Conservation (phyloP, 2,888 invertebrate species). For the Heteromyza rotundicornis region DNA sequence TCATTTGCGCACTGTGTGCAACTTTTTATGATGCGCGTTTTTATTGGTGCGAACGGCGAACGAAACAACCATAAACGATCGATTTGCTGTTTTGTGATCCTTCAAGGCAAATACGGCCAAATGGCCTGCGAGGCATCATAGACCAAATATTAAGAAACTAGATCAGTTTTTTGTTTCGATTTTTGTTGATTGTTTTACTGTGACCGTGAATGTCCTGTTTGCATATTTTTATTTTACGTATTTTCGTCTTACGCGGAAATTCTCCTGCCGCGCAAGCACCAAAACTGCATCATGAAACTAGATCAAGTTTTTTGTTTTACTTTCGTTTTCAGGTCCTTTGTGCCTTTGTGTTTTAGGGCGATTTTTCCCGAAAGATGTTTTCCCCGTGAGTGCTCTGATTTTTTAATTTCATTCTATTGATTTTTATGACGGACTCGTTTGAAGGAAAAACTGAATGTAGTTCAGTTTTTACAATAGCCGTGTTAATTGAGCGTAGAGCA, state of each 20-base stretch:
- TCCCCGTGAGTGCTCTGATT: conserved; percentile 46
- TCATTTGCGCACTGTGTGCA: conserved; percentile 4
- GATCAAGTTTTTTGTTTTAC: conserved; percentile 57
- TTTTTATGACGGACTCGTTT: conserved; percentile 36
- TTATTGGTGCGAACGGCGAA: conserved; percentile 42
- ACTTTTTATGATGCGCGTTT: conserved; percentile 34
- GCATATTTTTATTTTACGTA: conserved; percentile 50
- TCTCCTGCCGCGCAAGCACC: conserved; percentile 43
- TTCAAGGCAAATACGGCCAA: conserved; percentile 7
- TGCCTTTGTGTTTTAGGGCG: conserved; percentile 38
- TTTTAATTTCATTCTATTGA: conserved; percentile 47
- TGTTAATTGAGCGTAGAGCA: conserved; percentile 1
- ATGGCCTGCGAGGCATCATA: conserved; percentile 30
- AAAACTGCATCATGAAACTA: conserved; percentile 50
- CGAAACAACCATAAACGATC: conserved; percentile 38
- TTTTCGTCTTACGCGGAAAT: conserved; percentile 30
- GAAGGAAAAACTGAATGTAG: conserved; percentile 12
- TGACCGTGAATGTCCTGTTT: conserved; percentile 6
- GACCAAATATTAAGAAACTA: conserved; percentile 40
- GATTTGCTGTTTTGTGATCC: too few species aligned
- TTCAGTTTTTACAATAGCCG: not conserved
- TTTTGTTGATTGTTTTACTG: conserved; percentile 31
- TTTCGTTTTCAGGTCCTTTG: conserved; percentile 34
- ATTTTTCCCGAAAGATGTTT: conserved; percentile 43
- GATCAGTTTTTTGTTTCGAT: conserved; percentile 51